Evolutionary conservation across 2,113 vertebrate species (phyloP).

Genomic region (Coracopsis vasa): DNA sequence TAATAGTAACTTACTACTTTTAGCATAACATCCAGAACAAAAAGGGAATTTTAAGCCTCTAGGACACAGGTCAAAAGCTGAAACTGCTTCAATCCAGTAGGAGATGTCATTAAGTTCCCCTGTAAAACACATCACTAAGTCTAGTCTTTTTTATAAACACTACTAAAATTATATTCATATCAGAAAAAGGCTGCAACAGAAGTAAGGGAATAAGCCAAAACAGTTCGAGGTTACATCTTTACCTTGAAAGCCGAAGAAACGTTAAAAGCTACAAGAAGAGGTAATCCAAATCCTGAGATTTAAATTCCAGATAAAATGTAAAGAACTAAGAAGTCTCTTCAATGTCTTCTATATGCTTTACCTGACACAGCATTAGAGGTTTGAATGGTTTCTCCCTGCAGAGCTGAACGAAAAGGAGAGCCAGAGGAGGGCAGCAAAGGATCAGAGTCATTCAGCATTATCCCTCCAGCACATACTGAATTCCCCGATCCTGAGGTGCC

Average conservation of each 20-base stretch:
- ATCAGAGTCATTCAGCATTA: conserved; percentile 62
- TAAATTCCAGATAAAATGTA: neutral
- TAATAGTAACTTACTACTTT: neutral
- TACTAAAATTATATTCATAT: neutral
- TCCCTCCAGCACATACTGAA: conserved; percentile 29
- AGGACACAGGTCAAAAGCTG: neutral
- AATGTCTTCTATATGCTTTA: conserved; percentile 42
- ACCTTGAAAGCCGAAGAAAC: neutral
- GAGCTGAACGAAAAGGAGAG: neutral
- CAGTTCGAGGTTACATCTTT: neutral
- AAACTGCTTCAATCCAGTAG: neutral
- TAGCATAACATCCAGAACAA: neutral
- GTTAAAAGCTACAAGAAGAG: neutral
- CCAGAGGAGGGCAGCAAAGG: conserved; percentile 34
- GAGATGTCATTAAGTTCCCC: neutral
- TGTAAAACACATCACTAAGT: rapidly evolving
- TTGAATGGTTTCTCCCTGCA: neutral
- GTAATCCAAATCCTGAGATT: neutral
- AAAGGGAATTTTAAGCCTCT: neutral
- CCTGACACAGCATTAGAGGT: conserved; percentile 57
- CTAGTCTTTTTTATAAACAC: neutral
- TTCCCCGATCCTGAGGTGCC: neutral
- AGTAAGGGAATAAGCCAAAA: neutral
- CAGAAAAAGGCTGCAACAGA: neutral
- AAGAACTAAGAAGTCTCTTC: neutral